These are phyloP conservation scores for Drosophila bocki DNA, from an alignment of 1,140 invertebrate genomes.

Conservation along the genomic window DNA sequence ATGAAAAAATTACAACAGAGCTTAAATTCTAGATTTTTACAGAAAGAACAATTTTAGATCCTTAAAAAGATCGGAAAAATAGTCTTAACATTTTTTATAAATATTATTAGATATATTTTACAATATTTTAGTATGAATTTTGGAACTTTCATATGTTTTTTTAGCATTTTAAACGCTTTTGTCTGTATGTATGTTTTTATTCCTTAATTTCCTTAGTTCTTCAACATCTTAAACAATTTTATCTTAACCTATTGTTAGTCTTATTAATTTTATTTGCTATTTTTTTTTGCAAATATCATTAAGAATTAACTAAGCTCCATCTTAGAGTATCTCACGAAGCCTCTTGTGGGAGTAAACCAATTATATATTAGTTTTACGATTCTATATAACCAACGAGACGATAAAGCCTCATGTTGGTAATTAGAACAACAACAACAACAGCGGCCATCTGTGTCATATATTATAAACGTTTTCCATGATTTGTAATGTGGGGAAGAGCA, in stretches of 20 bases:
- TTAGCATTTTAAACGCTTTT: too few relatives aligned
- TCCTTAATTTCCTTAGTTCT: too few relatives aligned
- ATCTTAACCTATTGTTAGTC: neutral
- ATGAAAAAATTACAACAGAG: neutral
- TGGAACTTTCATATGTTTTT: neutral
- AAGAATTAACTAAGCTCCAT: neutral
- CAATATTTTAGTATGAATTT: neutral
- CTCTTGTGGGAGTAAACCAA: constrained; percentile 53
- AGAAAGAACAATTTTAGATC: neutral
- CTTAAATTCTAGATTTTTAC: neutral
- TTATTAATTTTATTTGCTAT: too few relatives aligned
- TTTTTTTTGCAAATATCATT: neutral
- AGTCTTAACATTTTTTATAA: neutral
- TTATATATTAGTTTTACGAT: constrained; percentile 51
- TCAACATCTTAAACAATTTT: neutral
- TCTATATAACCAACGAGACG: constrained; percentile 13
- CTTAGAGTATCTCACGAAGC: neutral
- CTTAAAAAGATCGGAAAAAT: neutral
- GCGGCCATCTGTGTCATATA: constrained; percentile 45
- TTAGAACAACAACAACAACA: constrained; percentile 63
- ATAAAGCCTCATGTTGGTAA: constrained; percentile 42
- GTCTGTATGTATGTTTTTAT: neutral
- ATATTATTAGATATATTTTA: neutral
- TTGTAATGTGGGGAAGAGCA: constrained; percentile 24
- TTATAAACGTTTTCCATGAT: constrained; percentile 49